Evolutionary conservation across 2,888 invertebrate species (phyloP).

Genomic region (Polydrusus pterygomalis): DNA sequence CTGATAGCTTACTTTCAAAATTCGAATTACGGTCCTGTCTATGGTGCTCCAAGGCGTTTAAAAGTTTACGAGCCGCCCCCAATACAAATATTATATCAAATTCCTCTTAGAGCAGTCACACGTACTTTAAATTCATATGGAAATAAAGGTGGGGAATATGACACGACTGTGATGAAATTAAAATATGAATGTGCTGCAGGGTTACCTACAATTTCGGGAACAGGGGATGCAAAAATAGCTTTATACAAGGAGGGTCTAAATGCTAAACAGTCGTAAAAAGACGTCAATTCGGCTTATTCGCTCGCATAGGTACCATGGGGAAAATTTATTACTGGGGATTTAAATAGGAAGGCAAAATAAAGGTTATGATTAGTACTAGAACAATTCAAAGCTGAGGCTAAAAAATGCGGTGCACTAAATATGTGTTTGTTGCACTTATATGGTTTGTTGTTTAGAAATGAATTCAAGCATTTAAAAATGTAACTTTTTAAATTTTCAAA

Average conservation of each 20-base stretch:
- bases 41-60: slow-evolving; percentile 20
- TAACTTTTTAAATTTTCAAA: too few species aligned
- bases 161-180: slow-evolving; percentile 37
- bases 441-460: too few species aligned
- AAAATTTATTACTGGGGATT: background rate
- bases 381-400: background rate
- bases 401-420: too few species aligned
- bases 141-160: slow-evolving; percentile 42
- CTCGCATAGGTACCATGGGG: slow-evolving; percentile 22
- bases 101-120: slow-evolving; percentile 45
- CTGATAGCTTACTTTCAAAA: too few species aligned
- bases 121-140: slow-evolving; percentile 53
- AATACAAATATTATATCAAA: slow-evolving; percentile 50
- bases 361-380: background rate
- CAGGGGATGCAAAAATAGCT: background rate
- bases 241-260: slow-evolving; percentile 10
- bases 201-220: slow-evolving; percentile 11
- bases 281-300: slow-evolving; percentile 18
- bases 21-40: slow-evolving; percentile 20
- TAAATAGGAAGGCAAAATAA: background rate
- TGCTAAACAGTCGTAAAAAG: slow-evolving; percentile 18
- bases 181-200: slow-evolving; percentile 33
- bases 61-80: slow-evolving; percentile 43
- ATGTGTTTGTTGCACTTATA: too few species aligned
- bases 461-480: too few species aligned